Evolutionary conservation across 2,888 invertebrate species (phyloP).

Genomic region (Sphaerophoria taeniata): DNA sequence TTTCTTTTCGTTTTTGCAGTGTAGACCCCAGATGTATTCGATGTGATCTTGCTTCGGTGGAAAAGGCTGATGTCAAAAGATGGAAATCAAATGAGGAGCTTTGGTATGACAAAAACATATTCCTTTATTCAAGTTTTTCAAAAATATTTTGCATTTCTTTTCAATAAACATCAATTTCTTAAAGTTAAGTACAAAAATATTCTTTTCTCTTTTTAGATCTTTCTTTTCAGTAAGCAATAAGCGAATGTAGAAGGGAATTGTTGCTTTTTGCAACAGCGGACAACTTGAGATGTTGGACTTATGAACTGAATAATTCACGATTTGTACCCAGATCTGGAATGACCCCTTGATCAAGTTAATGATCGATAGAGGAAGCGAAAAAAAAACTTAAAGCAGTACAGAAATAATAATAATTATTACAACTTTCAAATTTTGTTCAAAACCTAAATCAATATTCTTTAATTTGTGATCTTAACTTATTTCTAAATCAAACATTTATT

Average conservation of each 20-base stretch:
- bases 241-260: background rate
- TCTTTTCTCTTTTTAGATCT: background rate
- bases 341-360: too few species aligned
- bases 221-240: background rate
- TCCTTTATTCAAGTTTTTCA: background rate
- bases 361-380: too few species aligned
- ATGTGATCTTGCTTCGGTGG: background rate
- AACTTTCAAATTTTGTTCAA: too few species aligned
- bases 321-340: too few species aligned
- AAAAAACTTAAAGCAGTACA: too few species aligned
- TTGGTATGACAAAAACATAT: background rate
- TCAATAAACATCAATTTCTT: background rate
- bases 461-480: too few species aligned
- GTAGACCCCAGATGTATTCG: background rate
- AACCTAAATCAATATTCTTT: too few species aligned
- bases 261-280: too few species aligned
- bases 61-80: background rate
- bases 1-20: conserved; percentile 5
- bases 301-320: too few species aligned
- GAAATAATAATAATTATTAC: too few species aligned
- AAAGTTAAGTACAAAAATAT: conserved; percentile 2
- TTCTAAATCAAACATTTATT: too few species aligned
- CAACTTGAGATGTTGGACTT: too few species aligned
- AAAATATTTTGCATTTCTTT: conserved; percentile 2
- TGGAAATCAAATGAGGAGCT: background rate